Base-by-base conservation (phyloP, 2,888 invertebrate genomes). In the Anoplius nigerrimus region DNA sequence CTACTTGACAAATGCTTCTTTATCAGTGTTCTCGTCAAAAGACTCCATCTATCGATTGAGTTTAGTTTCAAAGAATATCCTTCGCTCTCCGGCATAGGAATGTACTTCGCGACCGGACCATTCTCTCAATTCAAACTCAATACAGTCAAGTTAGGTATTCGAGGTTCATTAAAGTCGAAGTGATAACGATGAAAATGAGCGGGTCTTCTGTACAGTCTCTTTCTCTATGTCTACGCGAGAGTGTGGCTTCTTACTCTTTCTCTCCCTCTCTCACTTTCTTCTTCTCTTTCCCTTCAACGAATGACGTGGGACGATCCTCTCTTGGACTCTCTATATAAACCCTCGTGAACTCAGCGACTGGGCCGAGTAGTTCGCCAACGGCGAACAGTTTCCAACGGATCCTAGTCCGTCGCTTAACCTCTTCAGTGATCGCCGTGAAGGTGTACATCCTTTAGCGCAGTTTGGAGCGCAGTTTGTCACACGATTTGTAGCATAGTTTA, bases 281-380 rank as follows among this genome's bases (percentile, higher is more conserved):
- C 27, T n/a, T n/a, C 22, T 57, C 61, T 43, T 13, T 66, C 71
- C 75, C 62, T 69, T 62, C 61, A 15, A 42, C 62, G 21, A 57
- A 51, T 56, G 79, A 80, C 85, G 86, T 86, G 83, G 85, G 84
- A 84, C 84, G 84, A 85, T 80, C 73, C 80, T 76, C 81, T 42
- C 64, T 70, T 69, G 71, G 75, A 34, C 34, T 73, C 78, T 84
- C 84, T 87, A 86, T 87, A 87, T 87, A 87, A 86, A 85, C 82
- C 79, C 72, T 69, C 77, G 80, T 72, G 79, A 79, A 80, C 78
- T 76, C 77, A 66, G 79, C 27, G 82, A 46, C 71, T 72, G 76
- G 76, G 63, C 72, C 78, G 77, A 82, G 82, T 82, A 74, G 81
- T 82, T 70, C 75, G 80, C 81, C 75, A 79, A 73, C 79, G 77